Evolutionary conservation across 2,888 invertebrate genomes (phyloP).

Genomic region (Cylloceria caligata): DNA sequence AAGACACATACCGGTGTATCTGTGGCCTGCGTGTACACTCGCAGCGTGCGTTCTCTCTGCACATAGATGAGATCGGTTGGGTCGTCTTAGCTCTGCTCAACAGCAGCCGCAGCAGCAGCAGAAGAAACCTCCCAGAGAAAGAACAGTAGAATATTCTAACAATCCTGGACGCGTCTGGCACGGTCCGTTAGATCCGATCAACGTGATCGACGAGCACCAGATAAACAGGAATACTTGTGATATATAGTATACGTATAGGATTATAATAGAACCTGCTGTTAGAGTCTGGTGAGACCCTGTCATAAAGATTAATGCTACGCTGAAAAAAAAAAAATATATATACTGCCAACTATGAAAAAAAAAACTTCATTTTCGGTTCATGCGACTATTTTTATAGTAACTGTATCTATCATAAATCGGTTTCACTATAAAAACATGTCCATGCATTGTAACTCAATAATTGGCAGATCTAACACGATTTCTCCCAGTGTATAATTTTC

Average conservation of each 20-base stretch:
- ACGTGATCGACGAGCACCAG: constrained; percentile 62
- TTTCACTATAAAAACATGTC: too few relatives aligned
- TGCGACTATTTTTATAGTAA: too few relatives aligned
- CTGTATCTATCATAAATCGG: too few relatives aligned
- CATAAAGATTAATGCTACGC: too few relatives aligned
- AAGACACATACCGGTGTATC: constrained; percentile 40
- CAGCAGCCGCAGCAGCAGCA: constrained; percentile 13
- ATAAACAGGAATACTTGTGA: constrained; percentile 58
- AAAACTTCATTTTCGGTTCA: too few relatives aligned
- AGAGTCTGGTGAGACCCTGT: too few relatives aligned
- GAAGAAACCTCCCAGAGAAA: constrained; percentile 42
- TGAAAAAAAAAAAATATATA: too few relatives aligned
- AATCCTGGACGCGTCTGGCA: constrained; percentile 47
- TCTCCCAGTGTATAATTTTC: background rate
- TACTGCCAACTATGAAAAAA: too few relatives aligned
- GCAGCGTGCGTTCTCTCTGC: constrained; percentile 40
- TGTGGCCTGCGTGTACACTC: constrained; percentile 5
- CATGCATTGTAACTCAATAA: too few relatives aligned
- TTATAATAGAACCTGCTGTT: constrained; percentile 61
- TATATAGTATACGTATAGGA: constrained; percentile 53
- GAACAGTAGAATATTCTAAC: constrained; percentile 22
- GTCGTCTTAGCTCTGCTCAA: constrained; percentile 4
- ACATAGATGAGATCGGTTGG: constrained; percentile 46
- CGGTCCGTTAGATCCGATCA: constrained; percentile 64
- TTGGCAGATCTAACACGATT: too few relatives aligned